Conservation (phyloP, 1,140 invertebrate genomes). For the Drosophila sechellia region DNA sequence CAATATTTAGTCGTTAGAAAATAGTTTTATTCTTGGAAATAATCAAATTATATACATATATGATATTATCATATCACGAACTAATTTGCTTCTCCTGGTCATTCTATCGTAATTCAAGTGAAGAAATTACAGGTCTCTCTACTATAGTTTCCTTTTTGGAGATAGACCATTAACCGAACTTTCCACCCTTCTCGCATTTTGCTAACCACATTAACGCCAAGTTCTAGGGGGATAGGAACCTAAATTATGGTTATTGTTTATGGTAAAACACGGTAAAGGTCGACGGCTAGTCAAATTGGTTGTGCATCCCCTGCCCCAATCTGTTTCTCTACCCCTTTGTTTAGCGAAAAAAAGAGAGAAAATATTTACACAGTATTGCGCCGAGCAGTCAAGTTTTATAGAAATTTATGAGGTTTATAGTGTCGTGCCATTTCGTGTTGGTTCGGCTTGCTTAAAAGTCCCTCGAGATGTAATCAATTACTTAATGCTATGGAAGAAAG, state of each 20-base stretch:
- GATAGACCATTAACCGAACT: not conserved
- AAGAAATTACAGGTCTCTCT: constrained; percentile 3
- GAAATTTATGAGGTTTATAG: constrained; percentile 82
- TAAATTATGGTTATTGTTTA: constrained; percentile 84
- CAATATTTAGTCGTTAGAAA: too few species aligned
- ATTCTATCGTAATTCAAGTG: not conserved
- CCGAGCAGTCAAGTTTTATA: constrained; percentile 77
- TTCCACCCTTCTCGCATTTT: not conserved
- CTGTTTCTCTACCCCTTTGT: constrained; percentile 3
- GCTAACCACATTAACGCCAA: constrained; percentile 68
- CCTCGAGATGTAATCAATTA: constrained; percentile 84
- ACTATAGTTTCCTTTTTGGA: constrained; percentile 4
- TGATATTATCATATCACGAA: too few species aligned
- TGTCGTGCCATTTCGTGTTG: constrained; percentile 72
- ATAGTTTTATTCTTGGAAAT: too few species aligned
- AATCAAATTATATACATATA: too few species aligned
- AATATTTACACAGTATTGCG: constrained; percentile 75
- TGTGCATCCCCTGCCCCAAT: constrained; percentile 15
- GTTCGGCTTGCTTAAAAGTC: constrained; percentile 80
- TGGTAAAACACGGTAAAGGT: constrained; percentile 70
- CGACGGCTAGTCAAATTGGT: constrained; percentile 54
- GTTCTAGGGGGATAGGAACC: constrained; percentile 26
- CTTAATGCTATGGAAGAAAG: constrained; percentile 82
- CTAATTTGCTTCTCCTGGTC: not conserved
- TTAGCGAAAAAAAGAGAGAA: constrained; percentile 13